Base-by-base conservation (phyloP, 2,888 invertebrate genomes). In the Cordilura impudica region DNA sequence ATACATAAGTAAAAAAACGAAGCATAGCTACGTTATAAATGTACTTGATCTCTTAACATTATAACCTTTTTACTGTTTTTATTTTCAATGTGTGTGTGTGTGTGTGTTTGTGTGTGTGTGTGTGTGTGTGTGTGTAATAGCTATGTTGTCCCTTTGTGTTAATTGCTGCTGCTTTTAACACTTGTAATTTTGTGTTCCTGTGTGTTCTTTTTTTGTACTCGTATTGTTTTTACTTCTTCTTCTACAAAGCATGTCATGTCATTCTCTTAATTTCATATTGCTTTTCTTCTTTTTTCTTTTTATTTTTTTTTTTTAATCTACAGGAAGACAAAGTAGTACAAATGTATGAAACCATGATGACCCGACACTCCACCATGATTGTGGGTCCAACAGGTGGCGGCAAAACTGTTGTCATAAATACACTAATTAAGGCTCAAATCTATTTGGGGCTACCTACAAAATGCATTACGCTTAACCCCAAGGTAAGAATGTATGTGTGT, bases 371-470 rank as follows among this genome's bases (percentile, higher is more conserved):
- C 61, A 93, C 95, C 3, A 97, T 98, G 97, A 89, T 98, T 80
- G 95, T 97, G 2, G 98, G 98, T 0, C 97, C 97, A 18, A 97
- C 97, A 4, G 97, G 97, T 23, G 97, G 97, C 21, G 98, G 98
- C 16, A 98, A 98, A 91, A 93, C 95, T 1, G 95, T 97, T 39
- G 94, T 98, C 31, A 93, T 97, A 80, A 92, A 94, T 83, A 93
- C 94, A 1, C 90, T 97, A 49, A 93, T 95, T 81, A 94, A 94
- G 85, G 94, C 96, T 10, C 97, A 97, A 89, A 94, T 92, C 54
- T 89, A 93, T 82, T 90, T 97, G 81, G 94, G 94, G 1, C 90
- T 94, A 67, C 93, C 93, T 0, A 97, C 97, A n/a, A 96, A 95
- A 89, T 92, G 96, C 74, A 93, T 91, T 82, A 93, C 94, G 8